These are phyloP conservation scores for Ranitomeya variabilis DNA, from an alignment of 2,113 vertebrate genomes.

Conservation along the genomic window DNA sequence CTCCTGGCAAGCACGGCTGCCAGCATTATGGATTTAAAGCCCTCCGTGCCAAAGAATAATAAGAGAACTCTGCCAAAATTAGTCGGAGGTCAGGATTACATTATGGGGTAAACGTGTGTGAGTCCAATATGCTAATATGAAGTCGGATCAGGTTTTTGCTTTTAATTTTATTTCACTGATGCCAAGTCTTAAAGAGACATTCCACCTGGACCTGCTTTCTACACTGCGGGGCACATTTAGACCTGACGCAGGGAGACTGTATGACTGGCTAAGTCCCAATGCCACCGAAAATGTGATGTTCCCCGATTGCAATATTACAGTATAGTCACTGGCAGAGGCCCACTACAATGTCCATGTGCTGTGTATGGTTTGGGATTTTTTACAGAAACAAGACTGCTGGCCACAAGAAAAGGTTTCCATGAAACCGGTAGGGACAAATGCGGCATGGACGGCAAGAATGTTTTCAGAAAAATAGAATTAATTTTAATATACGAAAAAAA, in stretches of 20 bases:
- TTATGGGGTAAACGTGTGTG: slow-evolving; percentile 22
- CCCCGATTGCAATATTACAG: too few relatives aligned
- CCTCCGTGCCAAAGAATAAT: slow-evolving; percentile 60
- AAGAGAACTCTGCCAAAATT: slow-evolving; percentile 67
- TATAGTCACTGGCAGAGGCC: too few relatives aligned
- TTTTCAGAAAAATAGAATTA: too few relatives aligned
- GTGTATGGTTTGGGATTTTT: too few relatives aligned
- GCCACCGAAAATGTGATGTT: background rate
- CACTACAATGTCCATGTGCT: too few relatives aligned
- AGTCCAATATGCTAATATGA: slow-evolving; percentile 56
- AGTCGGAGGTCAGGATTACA: slow-evolving; percentile 65
- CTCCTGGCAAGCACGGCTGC: slow-evolving; percentile 57
- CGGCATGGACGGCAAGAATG: too few relatives aligned
- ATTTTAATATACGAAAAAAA: too few relatives aligned
- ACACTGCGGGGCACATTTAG: background rate
- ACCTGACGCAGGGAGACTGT: background rate
- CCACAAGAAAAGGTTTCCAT: too few relatives aligned
- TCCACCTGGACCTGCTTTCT: background rate
- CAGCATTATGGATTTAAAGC: slow-evolving; percentile 62
- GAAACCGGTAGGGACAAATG: too few relatives aligned
- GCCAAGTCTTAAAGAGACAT: background rate
- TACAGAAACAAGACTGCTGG: too few relatives aligned
- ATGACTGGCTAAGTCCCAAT: background rate
- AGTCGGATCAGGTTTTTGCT: slow-evolving; percentile 11
- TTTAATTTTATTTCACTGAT: background rate